These are phyloP conservation scores for Apeltes quadracus DNA, from an alignment of 2,113 vertebrate genomes.

Conservation along the genomic window DNA sequence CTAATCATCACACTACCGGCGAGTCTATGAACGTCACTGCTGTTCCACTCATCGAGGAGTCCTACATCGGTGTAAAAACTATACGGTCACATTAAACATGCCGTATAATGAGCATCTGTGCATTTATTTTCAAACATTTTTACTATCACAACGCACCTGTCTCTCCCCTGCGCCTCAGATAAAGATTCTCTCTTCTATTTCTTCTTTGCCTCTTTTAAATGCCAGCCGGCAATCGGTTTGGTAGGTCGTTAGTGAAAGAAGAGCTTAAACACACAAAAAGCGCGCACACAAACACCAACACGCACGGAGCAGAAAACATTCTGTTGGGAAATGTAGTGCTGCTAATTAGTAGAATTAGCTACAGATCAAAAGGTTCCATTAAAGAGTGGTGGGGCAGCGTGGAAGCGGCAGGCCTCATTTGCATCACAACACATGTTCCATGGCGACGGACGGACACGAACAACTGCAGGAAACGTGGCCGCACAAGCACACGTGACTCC, in stretches of 20 bases:
- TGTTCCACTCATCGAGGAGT: slow-evolving; percentile 23
- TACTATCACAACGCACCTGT: slow-evolving; percentile 72
- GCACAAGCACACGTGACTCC: too few relatives aligned
- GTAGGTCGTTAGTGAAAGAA: slow-evolving; percentile 43
- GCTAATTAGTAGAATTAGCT: slow-evolving; percentile 80
- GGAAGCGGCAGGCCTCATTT: slow-evolving; percentile 63
- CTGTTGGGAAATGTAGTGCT: slow-evolving; percentile 58
- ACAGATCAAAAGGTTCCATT: slow-evolving; percentile 80
- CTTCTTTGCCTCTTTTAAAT: slow-evolving; percentile 51
- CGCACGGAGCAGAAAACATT: slow-evolving; percentile 36
- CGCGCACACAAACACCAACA: slow-evolving; percentile 11
- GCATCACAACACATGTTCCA: slow-evolving; percentile 71
- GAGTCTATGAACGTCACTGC: slow-evolving; percentile 24
- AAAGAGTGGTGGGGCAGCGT: slow-evolving; percentile 62
- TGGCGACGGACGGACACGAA: slow-evolving; percentile 1
- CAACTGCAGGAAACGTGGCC: not conserved
- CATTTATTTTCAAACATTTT: slow-evolving; percentile 52
- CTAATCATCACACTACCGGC: slow-evolving; percentile 44
- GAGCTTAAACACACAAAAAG: slow-evolving; percentile 10
- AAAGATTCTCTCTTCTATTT: slow-evolving; percentile 27
- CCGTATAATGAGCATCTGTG: slow-evolving; percentile 75
- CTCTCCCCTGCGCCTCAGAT: slow-evolving; percentile 53
- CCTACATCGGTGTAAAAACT: slow-evolving; percentile 49
- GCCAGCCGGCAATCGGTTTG: slow-evolving; percentile 51
- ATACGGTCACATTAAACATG: slow-evolving; percentile 58